These are phyloP conservation scores for Bolinopsis microptera DNA, from an alignment of 37 sponge, comb jelly and placozoan species.

Conservation along the genomic window DNA sequence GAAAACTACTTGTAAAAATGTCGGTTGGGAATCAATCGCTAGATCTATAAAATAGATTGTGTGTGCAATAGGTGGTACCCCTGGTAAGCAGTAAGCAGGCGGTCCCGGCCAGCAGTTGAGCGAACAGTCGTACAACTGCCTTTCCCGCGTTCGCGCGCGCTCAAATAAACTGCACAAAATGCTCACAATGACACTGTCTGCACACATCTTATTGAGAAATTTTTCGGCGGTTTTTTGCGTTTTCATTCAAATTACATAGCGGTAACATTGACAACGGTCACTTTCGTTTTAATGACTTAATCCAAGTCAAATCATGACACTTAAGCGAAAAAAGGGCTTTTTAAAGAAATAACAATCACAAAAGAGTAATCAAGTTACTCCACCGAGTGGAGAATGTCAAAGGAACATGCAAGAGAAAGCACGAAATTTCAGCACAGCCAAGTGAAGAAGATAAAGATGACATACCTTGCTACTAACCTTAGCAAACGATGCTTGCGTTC, in stretches of 20 bases:
- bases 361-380: no score
- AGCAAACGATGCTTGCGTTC: conserved; percentile 88
- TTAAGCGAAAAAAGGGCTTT: neutral
- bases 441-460: conserved; percentile 1
- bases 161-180: conserved; percentile 48
- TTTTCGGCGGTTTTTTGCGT: conserved; percentile 63
- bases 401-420: neutral
- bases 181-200: neutral
- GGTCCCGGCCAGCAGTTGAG: no score
- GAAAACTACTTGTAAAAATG: no score
- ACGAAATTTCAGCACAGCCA: neutral
- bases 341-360: neutral
- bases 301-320: neutral
- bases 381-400: no score
- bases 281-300: neutral
- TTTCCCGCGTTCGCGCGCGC: conserved; percentile 50
- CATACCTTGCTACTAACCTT: conserved; percentile 69
- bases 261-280: conserved; percentile 53
- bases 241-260: conserved; percentile 59
- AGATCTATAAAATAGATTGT: no score
- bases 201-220: neutral
- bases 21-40: no score
- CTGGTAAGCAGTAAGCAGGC: no score
- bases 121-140: no score
- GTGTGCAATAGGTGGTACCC: no score